Base-by-base conservation (phyloP, 2,113 vertebrate species). In the Otus sunia region DNA sequence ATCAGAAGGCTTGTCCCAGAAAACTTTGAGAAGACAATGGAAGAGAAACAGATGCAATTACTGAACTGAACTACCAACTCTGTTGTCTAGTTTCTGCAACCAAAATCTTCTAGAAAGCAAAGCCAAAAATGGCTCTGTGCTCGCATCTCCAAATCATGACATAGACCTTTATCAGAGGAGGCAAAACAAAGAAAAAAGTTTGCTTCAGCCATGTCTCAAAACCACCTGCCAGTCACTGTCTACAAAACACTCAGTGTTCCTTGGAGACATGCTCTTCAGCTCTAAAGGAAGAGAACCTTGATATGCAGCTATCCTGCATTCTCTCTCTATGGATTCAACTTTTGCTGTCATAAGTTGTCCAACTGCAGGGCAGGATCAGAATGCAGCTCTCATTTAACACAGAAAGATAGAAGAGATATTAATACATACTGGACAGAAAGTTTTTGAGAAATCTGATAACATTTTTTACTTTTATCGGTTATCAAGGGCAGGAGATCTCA, bases 1-100 rank as follows among this genome's bases (percentile, higher is more conserved):
- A 53, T 67, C 75, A 96, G 90, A 92, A 95, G 79, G 20, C 34
- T 45, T 82, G 53, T 82, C 53, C 41, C 68, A 91, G 58, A 88
- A 91, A 94, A 58, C 53, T 91, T 78, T 5, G 15, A 87, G 66
- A 76, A 87, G 62, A 87, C 45, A 85, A 45, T 27, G 56, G 64
- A 89, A 78, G 50, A 94, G 43, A 92, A 97, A 91, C 41, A 92
- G 59, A 92, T 26, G 45, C 43, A 64, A 69, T 56, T 91, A 73
- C 75, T 50, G 36, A 90, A 71, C 49, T 39, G 53, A 93, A 81
- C 53, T 86, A 86, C 23, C 76, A 71, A 78, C 22, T 73, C 36
- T 36, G 19, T 50, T 86, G 22, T 56, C 30, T 60, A 83, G 45
- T 7, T 85, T 45, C 59, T 78, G 73, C 45, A 72, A 94, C 30